These are phyloP conservation scores for Zapus hudsonius DNA, from an alignment of 2,113 vertebrate species.

Conservation along the genomic window DNA sequence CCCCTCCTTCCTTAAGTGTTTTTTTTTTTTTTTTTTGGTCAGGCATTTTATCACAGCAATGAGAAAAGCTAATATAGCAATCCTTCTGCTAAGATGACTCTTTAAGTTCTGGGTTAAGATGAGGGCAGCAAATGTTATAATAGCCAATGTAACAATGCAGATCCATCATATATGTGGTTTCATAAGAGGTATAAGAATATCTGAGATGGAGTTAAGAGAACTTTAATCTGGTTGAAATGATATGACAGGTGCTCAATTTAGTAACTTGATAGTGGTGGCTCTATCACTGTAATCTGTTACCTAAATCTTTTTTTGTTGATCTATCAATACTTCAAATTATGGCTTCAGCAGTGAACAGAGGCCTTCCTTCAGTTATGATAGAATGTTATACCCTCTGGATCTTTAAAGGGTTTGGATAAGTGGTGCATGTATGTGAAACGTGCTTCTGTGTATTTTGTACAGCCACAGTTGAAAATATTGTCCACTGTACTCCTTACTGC, in stretches of 20 bases:
- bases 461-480: not conserved
- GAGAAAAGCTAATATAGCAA: not conserved
- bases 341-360: not conserved
- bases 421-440: not conserved
- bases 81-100: not conserved
- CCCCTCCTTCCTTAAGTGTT: too few species aligned
- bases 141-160: not conserved
- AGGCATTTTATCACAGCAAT: too few species aligned
- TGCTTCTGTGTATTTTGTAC: constrained; percentile 13
- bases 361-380: not conserved
- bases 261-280: not conserved
- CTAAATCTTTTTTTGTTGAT: not conserved
- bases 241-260: not conserved
- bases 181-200: not conserved
- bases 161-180: not conserved
- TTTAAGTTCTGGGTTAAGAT: not conserved
- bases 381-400: not conserved
- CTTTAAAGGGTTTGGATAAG: not conserved
- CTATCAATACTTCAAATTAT: not conserved
- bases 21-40: too few species aligned
- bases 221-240: not conserved
- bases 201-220: not conserved
- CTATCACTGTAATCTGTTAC: not conserved
- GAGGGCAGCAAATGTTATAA: not conserved
- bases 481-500: not conserved